These are phyloP conservation scores for Cyphomyrus discorhynchus DNA, from an alignment of 2,113 vertebrate species.

Conservation along the genomic window DNA sequence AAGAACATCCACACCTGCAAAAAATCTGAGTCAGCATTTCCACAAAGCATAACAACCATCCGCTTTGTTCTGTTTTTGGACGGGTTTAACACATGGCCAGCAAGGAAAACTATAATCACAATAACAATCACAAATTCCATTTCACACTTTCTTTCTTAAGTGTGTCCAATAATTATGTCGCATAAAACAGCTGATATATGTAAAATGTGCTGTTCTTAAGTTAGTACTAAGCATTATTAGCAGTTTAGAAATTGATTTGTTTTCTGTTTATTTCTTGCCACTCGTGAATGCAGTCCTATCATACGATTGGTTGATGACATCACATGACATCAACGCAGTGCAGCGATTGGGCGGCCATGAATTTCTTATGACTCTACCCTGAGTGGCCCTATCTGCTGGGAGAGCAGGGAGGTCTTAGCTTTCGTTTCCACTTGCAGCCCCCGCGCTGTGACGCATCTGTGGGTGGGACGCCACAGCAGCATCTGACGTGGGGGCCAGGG, in stretches of 20 bases:
- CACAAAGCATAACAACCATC: background rate
- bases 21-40: background rate
- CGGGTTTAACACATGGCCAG: background rate
- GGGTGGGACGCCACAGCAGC: background rate
- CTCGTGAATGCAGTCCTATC: background rate
- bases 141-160: background rate
- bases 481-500: background rate
- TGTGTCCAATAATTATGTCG: background rate
- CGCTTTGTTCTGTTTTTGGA: background rate
- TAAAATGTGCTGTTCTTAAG: background rate
- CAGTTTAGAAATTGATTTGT: background rate
- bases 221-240: background rate
- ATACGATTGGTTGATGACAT: background rate
- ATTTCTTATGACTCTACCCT: background rate
- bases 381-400: background rate
- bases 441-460: background rate
- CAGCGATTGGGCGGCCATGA: background rate
- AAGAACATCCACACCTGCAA: constrained; percentile 1
- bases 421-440: background rate
- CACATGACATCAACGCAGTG: background rate
- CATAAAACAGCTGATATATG: background rate
- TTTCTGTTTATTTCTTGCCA: background rate
- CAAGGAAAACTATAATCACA: background rate
- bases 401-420: background rate
- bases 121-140: background rate